These are phyloP conservation scores for Nomada goodeniana DNA, from an alignment of 2,888 invertebrate genomes.

Conservation along the genomic window DNA sequence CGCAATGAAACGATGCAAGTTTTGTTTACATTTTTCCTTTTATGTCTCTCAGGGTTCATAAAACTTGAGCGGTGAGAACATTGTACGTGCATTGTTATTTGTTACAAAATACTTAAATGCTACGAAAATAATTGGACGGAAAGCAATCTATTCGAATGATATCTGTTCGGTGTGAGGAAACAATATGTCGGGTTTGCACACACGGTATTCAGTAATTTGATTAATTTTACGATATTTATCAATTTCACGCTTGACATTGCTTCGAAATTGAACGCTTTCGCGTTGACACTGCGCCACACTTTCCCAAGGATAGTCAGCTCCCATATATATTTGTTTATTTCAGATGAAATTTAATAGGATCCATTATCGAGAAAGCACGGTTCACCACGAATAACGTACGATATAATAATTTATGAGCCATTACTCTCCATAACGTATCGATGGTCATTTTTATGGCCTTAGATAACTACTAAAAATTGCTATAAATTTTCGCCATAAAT, in stretches of 20 bases:
- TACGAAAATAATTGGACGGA: neutral
- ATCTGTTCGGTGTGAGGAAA: neutral
- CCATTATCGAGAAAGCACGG: slow-evolving; percentile 32
- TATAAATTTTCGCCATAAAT: slow-evolving; percentile 26
- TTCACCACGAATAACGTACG: neutral
- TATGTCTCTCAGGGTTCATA: too few relatives aligned
- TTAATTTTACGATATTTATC: slow-evolving; percentile 30
- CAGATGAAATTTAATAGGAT: slow-evolving; percentile 19
- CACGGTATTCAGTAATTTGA: slow-evolving; percentile 1
- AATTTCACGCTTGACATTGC: slow-evolving; percentile 30
- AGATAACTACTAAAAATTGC: slow-evolving; percentile 5
- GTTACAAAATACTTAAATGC: neutral
- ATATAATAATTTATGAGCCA: slow-evolving; percentile 40
- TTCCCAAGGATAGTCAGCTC: neutral
- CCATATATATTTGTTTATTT: neutral
- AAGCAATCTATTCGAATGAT: neutral
- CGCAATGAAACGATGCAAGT: too few relatives aligned
- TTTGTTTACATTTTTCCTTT: too few relatives aligned
- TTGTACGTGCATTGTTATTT: neutral
- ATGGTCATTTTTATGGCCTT: slow-evolving; percentile 22
- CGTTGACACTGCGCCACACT: neutral
- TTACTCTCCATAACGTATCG: slow-evolving; percentile 22
- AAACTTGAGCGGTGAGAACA: too few relatives aligned
- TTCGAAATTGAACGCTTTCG: neutral
- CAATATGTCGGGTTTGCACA: neutral